phyloP scores from a whole-genome alignment of 2,113 vertebrate genomes.

The Charina bottae region DNA sequence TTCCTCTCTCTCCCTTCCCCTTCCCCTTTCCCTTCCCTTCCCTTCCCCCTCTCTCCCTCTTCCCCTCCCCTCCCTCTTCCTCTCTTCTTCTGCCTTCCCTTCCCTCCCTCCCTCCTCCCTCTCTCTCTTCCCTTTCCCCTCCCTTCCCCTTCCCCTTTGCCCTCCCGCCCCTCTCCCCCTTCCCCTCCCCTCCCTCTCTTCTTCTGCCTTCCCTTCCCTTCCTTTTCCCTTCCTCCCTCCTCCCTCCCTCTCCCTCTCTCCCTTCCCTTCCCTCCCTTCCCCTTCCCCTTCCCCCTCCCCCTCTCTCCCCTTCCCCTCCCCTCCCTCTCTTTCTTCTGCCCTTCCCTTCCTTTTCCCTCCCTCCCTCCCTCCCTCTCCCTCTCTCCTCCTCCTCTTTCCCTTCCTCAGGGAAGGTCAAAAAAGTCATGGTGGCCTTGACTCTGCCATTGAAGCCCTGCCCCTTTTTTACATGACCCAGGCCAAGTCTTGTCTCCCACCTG shows the following conservation, averaged over 20 bases:
- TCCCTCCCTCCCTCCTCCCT: too few relatives aligned
- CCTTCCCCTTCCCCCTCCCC: too few relatives aligned
- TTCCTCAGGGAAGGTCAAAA: constrained; percentile 26
- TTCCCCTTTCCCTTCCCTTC: accelerated
- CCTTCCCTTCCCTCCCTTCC: too few relatives aligned
- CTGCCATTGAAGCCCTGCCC: accelerated
- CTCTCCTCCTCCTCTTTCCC: constrained; percentile 42
- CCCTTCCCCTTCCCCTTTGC: too few relatives aligned
- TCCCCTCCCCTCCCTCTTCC: accelerated
- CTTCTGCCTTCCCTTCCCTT: too few relatives aligned
- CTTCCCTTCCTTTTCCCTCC: not conserved
- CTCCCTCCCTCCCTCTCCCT: not conserved
- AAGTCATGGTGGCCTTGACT: constrained; percentile 48
- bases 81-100: accelerated
- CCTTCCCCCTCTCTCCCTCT: too few relatives aligned
- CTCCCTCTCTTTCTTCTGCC: not conserved
- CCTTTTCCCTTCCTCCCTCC: too few relatives aligned
- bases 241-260: too few relatives aligned
- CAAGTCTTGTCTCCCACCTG: not conserved
- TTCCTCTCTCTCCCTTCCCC: not conserved
- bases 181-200: accelerated
- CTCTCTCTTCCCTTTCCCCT: accelerated
- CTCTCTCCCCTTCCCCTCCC: too few relatives aligned
- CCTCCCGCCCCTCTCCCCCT: accelerated
- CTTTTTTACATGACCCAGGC: constrained; percentile 7